phyloP scores from a whole-genome alignment of 2,888 invertebrate genomes.

The Sphaerophoria taeniata region DNA sequence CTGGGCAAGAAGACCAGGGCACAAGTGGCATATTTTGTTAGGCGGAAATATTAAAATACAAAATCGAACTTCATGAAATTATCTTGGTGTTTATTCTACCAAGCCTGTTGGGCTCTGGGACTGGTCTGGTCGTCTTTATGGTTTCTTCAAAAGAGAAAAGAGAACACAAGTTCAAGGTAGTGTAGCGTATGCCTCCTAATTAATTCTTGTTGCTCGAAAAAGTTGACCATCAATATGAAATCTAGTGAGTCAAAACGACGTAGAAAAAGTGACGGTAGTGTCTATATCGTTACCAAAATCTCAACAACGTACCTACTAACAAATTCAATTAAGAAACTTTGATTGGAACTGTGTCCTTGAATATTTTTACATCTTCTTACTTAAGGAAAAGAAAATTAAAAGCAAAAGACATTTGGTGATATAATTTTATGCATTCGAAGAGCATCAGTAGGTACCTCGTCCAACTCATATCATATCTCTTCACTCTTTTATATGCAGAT shows the following conservation, averaged over 20 bases:
- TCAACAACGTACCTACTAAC: slow-evolving; percentile 46
- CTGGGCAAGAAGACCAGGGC: neutral
- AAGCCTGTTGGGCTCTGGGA: neutral
- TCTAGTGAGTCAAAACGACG: neutral
- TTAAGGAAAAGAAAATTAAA: slow-evolving; percentile 30
- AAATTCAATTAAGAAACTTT: slow-evolving; percentile 71
- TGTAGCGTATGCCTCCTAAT: slow-evolving; percentile 33
- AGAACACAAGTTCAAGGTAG: slow-evolving; percentile 24
- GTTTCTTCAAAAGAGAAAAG: slow-evolving; percentile 40
- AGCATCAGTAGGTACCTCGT: neutral
- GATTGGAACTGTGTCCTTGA: slow-evolving; percentile 67
- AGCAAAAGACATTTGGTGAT: slow-evolving; percentile 16
- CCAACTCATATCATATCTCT: neutral
- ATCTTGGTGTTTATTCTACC: slow-evolving; percentile 30
- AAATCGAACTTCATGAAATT: slow-evolving; percentile 38
- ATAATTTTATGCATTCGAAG: slow-evolving; percentile 57
- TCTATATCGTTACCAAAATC: slow-evolving; percentile 34
- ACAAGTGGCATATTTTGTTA: slow-evolving; percentile 3
- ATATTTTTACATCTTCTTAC: slow-evolving; percentile 62
- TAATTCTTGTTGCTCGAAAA: slow-evolving; percentile 31
- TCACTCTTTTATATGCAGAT: slow-evolving; percentile 7
- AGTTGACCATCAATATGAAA: slow-evolving; percentile 36
- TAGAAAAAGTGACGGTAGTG: too few relatives aligned
- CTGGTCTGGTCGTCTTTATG: neutral
- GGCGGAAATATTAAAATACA: slow-evolving; percentile 36